Percentiles rank a stretch among this genome's conserved stretches.
Conservation (phyloP, 1,140 invertebrate species). For the Arctopsyche grandis region DNA sequence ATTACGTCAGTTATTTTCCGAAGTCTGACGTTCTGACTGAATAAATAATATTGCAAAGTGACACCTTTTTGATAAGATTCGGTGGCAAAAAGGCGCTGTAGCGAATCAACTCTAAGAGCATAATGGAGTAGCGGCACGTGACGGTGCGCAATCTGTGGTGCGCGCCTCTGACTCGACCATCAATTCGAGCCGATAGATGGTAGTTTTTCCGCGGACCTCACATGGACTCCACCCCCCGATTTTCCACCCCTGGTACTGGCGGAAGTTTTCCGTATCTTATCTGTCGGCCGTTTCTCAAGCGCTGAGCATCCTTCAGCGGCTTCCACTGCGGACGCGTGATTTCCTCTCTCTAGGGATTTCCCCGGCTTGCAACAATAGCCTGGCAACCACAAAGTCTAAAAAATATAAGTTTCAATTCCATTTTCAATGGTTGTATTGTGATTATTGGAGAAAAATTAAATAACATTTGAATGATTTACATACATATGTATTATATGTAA, state of each 20-base stretch:
- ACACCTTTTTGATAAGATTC: too few species aligned
- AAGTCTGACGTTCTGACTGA: too few species aligned
- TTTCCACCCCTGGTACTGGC: background rate
- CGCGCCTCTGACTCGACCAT: background rate
- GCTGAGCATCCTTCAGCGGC: constrained; percentile 18
- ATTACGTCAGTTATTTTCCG: too few species aligned
- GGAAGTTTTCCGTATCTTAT: constrained; percentile 35
- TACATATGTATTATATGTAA: too few species aligned
- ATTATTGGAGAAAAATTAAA: background rate
- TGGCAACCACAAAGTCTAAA: background rate
- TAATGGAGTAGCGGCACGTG: background rate
- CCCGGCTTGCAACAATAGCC: background rate
- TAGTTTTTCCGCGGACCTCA: background rate
- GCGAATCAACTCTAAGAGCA: background rate
- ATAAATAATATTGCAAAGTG: too few species aligned
- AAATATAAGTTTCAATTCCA: background rate
- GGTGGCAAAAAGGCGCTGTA: background rate
- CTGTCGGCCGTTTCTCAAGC: constrained; percentile 24
- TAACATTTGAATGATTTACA: background rate
- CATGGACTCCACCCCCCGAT: background rate
- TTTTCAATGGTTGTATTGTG: background rate
- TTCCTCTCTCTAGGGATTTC: background rate
- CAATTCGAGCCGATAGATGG: constrained; percentile 15
- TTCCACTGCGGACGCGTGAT: constrained; percentile 20
- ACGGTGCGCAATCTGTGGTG: background rate